phyloP scores from a whole-genome alignment of 2,888 invertebrate species.

The Melieria crassipennis region DNA sequence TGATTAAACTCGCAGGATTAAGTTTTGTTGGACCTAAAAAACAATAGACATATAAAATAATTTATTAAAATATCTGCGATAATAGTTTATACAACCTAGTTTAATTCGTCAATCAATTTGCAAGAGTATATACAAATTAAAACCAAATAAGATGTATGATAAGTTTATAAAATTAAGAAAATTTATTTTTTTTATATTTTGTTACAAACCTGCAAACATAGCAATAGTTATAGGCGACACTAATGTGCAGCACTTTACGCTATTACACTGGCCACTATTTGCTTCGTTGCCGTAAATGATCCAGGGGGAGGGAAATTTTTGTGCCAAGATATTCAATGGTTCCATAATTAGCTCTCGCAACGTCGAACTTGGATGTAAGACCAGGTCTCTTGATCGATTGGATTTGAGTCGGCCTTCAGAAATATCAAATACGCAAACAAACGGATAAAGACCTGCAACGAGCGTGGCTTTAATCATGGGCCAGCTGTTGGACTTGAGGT shows the following conservation, averaged over 20 bases:
- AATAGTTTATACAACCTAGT: no score
- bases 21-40: conserved; percentile 44
- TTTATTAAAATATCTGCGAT: no score
- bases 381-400: conserved; percentile 63
- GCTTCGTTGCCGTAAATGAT: conserved; percentile 82
- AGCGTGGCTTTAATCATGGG: conserved; percentile 90
- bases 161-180: background rate
- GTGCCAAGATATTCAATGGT: conserved; percentile 22
- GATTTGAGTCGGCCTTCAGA: conserved; percentile 72
- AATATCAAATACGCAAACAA: conserved; percentile 78
- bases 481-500: conserved; percentile 89
- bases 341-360: conserved; percentile 39
- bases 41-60: background rate
- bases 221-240: conserved; percentile 83
- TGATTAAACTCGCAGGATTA: conserved; percentile 30
- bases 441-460: conserved; percentile 89
- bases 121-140: no score
- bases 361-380: conserved; percentile 70
- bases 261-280: conserved; percentile 69
- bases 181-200: conserved; percentile 4
- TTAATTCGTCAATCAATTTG: no score
- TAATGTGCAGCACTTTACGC: conserved; percentile 77
- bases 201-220: conserved; percentile 68
- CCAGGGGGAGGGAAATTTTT: conserved; percentile 78
- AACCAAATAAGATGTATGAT: background rate